Base-by-base conservation (phyloP, 2,888 invertebrate genomes). In the Ornithoptera alexandrae region DNA sequence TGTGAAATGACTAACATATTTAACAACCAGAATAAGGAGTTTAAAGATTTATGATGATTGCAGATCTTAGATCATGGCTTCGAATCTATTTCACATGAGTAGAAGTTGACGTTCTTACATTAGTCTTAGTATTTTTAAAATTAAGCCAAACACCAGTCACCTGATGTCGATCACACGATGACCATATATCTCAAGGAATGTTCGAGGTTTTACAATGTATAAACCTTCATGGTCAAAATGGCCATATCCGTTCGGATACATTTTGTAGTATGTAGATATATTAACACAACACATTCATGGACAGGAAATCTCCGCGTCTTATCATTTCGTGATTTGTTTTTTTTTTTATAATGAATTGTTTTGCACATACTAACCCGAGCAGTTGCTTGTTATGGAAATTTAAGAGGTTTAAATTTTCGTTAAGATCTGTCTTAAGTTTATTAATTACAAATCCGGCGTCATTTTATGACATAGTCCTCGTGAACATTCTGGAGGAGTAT, bases 231-330 rank as follows among this genome's bases (percentile, higher is more conserved):
- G 15, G 50, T 50, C 17, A 50, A 50, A 18, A 50, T 50, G 50
- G 18, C 24, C 56, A 18, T 62, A 61, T 65, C 20, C 30, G 58
- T 17, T 50, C 18, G 39, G 18, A 65, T 42, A 56, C 58, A 71
- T 69, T 10, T 30, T 10, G 62, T 68, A 68, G 68, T 46, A 39
- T 60, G 67, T 17, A 53, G 53, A 60, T 59, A 30, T 30, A 76
- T 78, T 87, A 86, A 87, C 86, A 85, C 86, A 85, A 87, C 87
- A 90, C 89, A 84, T 86, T 90, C 92, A 89, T 92, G 91, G 91
- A 88, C 84, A 84, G 90, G 90, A 84, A 84, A 83, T 79, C 74
- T 72, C 72, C 76, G 76, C 75, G 74, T 75, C 72, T 76, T 73
- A 71, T 72, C 74, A 74, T 77, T 77, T 71, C 71, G 75, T 72